These are phyloP conservation scores for Mimas tiliae DNA, from an alignment of 2,888 invertebrate genomes.

Conservation along the genomic window DNA sequence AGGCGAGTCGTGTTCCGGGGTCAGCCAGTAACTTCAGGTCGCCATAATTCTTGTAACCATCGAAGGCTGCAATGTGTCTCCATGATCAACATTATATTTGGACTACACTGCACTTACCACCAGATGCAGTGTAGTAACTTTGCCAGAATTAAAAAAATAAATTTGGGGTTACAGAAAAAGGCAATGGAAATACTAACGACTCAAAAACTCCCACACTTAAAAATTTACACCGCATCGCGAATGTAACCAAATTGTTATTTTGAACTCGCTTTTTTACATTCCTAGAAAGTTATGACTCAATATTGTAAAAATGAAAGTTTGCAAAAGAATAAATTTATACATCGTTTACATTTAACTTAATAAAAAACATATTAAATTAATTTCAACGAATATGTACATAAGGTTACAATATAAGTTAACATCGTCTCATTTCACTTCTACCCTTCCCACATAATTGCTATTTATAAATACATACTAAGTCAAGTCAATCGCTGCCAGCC, in stretches of 20 bases:
- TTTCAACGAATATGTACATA: background rate
- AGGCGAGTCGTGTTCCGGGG: too few species aligned
- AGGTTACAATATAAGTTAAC: background rate
- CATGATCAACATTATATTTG: too few species aligned
- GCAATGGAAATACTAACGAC: background rate
- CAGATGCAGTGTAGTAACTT: too few species aligned
- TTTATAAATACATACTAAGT: conserved; percentile 14
- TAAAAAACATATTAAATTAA: background rate
- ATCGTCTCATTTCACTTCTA: background rate
- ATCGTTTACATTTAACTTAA: background rate
- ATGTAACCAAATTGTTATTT: conserved; percentile 17
- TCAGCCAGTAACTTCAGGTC: too few species aligned
- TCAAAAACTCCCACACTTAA: conserved; percentile 20
- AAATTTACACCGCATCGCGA: conserved; percentile 12
- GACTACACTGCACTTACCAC: too few species aligned
- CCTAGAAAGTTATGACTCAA: conserved; percentile 17
- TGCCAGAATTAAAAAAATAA: too few species aligned
- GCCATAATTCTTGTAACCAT: too few species aligned
- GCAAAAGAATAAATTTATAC: background rate
- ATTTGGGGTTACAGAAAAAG: too few species aligned
- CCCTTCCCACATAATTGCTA: background rate
- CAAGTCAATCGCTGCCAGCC: conserved; percentile 4
- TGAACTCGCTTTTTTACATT: conserved; percentile 10
- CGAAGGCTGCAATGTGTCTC: too few species aligned
- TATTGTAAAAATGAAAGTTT: conserved; percentile 23